phyloP scores from a whole-genome alignment of 2,797 vertebrate genomes.

The Galaxias olidus region DNA sequence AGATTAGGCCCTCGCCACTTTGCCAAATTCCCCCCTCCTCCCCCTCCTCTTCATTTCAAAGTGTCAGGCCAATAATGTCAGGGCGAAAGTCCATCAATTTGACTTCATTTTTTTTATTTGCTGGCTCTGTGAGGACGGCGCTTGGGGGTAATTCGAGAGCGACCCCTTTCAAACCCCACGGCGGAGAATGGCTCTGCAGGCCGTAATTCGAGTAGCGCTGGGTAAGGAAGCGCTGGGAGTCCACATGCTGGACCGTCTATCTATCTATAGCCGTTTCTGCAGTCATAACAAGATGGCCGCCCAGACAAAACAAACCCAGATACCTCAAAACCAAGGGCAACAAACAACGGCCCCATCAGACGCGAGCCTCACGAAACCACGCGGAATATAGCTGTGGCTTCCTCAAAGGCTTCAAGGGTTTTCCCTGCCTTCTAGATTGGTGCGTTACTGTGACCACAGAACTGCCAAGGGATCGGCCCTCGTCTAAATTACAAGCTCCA shows the following conservation, averaged over 20 bases:
- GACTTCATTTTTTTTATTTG: constrained; percentile 17
- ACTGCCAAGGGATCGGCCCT: constrained; percentile 48
- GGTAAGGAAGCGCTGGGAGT: constrained; percentile 29
- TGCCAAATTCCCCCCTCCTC: constrained; percentile 56
- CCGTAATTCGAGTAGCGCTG: constrained; percentile 58
- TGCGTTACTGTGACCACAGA: background rate
- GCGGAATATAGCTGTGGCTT: background rate
- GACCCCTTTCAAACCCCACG: constrained; percentile 49
- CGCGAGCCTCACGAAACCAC: no score
- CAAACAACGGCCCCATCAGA: constrained; percentile 60
- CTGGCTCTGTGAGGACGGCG: constrained; percentile 38
- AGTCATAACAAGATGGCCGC: constrained; percentile 70
- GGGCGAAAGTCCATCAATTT: constrained; percentile 48
- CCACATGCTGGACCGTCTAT: constrained; percentile 39
- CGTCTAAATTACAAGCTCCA: constrained; percentile 71
- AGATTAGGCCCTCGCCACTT: constrained; percentile 66
- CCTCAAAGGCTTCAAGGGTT: background rate
- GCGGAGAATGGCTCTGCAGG: constrained; percentile 35
- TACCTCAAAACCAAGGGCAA: constrained; percentile 69
- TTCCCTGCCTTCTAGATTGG: background rate
- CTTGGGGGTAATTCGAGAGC: constrained; percentile 49
- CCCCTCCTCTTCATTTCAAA: constrained; percentile 42
- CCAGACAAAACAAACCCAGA: constrained; percentile 73
- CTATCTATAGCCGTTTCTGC: constrained; percentile 67
- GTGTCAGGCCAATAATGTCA: constrained; percentile 49